Evolutionary conservation across 2,888 invertebrate species (phyloP).

Genomic region (Drosophila kambysellisi): DNA sequence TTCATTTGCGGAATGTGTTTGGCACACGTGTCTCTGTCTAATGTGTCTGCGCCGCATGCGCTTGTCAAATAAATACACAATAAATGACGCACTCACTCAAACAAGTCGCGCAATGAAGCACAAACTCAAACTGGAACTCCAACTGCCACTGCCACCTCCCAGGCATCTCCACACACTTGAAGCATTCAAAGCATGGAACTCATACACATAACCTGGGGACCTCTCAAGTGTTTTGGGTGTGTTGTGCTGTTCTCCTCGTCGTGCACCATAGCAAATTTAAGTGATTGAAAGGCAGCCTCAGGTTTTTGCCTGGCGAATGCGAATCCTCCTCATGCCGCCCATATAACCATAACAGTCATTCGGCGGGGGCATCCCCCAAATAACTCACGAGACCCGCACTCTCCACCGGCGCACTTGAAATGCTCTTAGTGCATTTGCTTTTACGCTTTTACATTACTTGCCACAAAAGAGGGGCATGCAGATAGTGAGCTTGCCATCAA

Average conservation of each 20-base stretch:
- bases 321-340: neutral
- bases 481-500: conserved; percentile 18
- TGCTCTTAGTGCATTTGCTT: conserved; percentile 66
- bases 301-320: conserved; percentile 20
- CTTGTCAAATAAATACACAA: conserved; percentile 74
- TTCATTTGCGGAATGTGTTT: neutral
- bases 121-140: neutral
- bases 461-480: conserved; percentile 37
- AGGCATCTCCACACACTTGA: conserved; percentile 3
- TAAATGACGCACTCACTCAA: conserved; percentile 70
- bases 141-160: neutral
- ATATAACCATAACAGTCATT: conserved; percentile 48
- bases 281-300: conserved; percentile 62
- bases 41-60: conserved; percentile 55
- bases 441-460: conserved; percentile 59
- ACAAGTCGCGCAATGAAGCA: conserved; percentile 45
- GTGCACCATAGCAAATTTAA: conserved; percentile 48
- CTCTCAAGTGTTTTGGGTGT: conserved; percentile 50
- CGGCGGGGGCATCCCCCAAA: conserved; percentile 9
- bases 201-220: conserved; percentile 42
- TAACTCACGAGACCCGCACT: conserved; percentile 9
- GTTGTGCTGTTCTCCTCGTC: conserved; percentile 25
- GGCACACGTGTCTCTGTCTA: conserved; percentile 45
- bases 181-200: conserved; percentile 6
- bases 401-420: conserved; percentile 51